These are phyloP conservation scores for Drosophila macrospina DNA, from an alignment of 2,888 invertebrate species.

Conservation along the genomic window DNA sequence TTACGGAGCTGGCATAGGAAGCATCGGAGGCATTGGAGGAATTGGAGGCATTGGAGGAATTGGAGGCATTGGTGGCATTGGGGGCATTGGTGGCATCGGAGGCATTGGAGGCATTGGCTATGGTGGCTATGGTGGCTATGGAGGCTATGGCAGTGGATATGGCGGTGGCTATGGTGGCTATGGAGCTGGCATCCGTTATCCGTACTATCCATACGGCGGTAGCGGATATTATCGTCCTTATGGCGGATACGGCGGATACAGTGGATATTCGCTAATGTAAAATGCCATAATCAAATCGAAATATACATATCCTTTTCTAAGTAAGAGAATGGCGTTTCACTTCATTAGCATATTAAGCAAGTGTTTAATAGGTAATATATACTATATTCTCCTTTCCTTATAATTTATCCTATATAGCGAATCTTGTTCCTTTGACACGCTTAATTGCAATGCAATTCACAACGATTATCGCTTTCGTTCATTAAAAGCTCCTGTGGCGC, in stretches of 20 bases:
- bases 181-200: constrained; percentile 46
- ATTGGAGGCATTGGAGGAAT: constrained; percentile 28
- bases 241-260: constrained; percentile 41
- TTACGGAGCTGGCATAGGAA: constrained; percentile 25
- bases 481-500: constrained; percentile 71
- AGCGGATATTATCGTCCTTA: constrained; percentile 55
- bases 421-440: constrained; percentile 64
- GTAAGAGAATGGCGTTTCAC: constrained; percentile 28
- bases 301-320: constrained; percentile 1
- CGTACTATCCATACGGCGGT: constrained; percentile 55
- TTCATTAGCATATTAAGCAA: constrained; percentile 8
- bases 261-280: constrained; percentile 43
- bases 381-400: neutral
- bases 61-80: constrained; percentile 18
- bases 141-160: neutral
- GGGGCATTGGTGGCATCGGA: constrained; percentile 24
- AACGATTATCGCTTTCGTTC: constrained; percentile 78
- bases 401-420: constrained; percentile 26
- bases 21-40: constrained; percentile 26
- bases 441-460: constrained; percentile 70
- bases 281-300: neutral
- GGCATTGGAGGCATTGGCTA: constrained; percentile 7
- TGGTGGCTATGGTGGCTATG: neutral
- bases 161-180: constrained; percentile 25
- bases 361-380: neutral